Conservation (phyloP, 2,113 vertebrate genomes). For the Gavialis gangeticus region DNA sequence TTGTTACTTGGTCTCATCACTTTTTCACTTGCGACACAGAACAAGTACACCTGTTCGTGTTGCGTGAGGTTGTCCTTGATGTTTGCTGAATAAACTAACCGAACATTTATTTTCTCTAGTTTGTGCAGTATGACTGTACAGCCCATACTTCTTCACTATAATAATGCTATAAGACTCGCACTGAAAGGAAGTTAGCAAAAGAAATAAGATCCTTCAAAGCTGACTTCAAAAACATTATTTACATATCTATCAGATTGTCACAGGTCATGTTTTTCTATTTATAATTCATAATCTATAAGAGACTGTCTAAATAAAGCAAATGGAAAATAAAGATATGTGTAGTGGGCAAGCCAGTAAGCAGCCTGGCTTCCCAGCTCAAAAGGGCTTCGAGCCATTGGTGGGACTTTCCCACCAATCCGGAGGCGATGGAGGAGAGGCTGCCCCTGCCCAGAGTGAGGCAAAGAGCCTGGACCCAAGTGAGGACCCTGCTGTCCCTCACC, state of each 20-base stretch:
- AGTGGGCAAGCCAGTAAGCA: no score
- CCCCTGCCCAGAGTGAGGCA: no score
- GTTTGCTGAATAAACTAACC: not conserved
- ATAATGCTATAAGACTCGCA: not conserved
- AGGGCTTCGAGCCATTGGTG: no score
- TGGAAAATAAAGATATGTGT: not conserved
- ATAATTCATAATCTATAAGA: not conserved
- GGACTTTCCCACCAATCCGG: no score
- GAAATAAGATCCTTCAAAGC: not conserved
- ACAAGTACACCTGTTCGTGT: conserved; percentile 11
- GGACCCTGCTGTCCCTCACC: no score
- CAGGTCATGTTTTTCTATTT: not conserved
- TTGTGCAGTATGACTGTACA: not conserved
- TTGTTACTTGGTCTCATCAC: not conserved
- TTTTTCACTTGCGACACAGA: not conserved
- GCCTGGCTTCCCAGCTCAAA: no score
- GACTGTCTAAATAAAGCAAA: not conserved
- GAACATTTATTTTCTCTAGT: not conserved
- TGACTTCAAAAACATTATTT: not conserved
- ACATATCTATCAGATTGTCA: not conserved
- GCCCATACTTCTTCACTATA: not conserved
- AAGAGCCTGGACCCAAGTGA: no score
- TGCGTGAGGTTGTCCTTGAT: not conserved
- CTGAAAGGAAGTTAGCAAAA: not conserved
- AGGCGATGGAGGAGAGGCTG: no score